Base-by-base conservation (phyloP, 1,140 invertebrate species). In the Neodiprion lecontei region DNA sequence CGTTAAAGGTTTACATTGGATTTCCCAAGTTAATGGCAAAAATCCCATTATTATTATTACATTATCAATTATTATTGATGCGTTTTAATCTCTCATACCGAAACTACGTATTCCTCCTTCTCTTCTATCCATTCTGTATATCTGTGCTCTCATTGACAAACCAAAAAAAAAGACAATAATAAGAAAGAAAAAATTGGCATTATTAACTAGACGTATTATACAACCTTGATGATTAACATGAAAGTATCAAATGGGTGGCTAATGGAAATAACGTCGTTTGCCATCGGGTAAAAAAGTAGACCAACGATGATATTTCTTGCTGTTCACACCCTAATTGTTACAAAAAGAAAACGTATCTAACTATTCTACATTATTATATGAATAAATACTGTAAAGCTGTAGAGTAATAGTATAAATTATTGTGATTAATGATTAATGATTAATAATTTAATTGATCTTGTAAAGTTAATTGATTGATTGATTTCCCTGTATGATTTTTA, bases 1-100 rank as follows among this genome's bases (percentile, higher is more conserved):
- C 78, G 79, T 82, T 86, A 77, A 87, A 87, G 87, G 85, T 87
- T 88, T 87, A 87, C 85, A 87, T 87, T 88, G 85, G 87, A 87
- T 88, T 87, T 87, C 83, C 80, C 70, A 67, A 50, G 5, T 40
- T 40, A 71, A 74, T 40, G 70, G 68, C 79, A 76, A 72, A 74
- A 67, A 72, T 70, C 73, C 71, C 75, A 78, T 77, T 79, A 73
- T 71, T 76, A 77, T 72, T 72, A 79, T 76, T 75, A 48, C 76
- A 76, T 73, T 77, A 70, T 76, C 72, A 77, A 77, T 80, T 78
- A 69, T 76, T 40, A 74, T 72, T 72, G 78, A 81, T 79, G 78
- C 81, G 81, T 78, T 80, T 40, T 70, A 61, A 73, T 77, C 70
- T 77, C 72, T 78, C 72, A 66, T 47, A 77, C 73, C 79, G 79